phyloP scores from a whole-genome alignment of 1,140 invertebrate genomes.

The Drosophila guanche region DNA sequence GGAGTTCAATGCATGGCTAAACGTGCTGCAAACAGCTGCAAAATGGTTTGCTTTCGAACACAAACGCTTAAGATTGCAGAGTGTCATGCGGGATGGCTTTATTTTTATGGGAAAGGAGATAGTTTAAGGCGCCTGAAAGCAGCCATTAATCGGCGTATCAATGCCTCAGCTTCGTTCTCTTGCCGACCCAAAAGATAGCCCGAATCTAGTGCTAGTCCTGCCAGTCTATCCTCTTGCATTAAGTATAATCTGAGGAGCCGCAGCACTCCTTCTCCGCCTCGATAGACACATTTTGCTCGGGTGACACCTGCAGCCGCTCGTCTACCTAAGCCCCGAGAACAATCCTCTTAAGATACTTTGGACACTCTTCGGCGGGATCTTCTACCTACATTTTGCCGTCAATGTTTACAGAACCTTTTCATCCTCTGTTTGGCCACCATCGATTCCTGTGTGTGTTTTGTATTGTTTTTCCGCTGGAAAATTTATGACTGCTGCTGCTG shows the following conservation, averaged over 20 bases:
- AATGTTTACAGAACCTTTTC: conserved; percentile 40
- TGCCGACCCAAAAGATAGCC: too few species aligned
- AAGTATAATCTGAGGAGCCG: not conserved
- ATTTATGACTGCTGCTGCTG: conserved; percentile 74
- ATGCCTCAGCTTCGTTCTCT: too few species aligned
- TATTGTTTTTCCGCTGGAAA: conserved; percentile 56
- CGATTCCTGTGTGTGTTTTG: conserved; percentile 43
- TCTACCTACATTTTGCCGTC: conserved; percentile 28
- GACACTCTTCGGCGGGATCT: conserved; percentile 43
- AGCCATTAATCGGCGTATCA: too few species aligned
- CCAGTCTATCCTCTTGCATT: conserved; percentile 26
- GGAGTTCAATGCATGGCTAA: too few species aligned
- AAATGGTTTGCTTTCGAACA: too few species aligned
- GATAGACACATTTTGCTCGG: conserved; percentile 11
- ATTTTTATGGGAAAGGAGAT: too few species aligned
- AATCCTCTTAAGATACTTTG: conserved; percentile 54
- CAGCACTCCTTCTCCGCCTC: not conserved
- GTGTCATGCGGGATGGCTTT: too few species aligned
- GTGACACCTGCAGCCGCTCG: conserved; percentile 43
- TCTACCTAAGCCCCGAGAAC: conserved; percentile 27
- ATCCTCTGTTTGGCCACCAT: conserved; percentile 60
- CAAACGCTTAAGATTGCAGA: too few species aligned
- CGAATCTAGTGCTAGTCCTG: not conserved
- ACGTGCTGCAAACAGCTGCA: too few species aligned
- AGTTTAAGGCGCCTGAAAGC: too few species aligned